Evolutionary conservation across 64 coral and sea anemone genomes (phyloP).

Genomic region (Exaiptasia diaphana): DNA sequence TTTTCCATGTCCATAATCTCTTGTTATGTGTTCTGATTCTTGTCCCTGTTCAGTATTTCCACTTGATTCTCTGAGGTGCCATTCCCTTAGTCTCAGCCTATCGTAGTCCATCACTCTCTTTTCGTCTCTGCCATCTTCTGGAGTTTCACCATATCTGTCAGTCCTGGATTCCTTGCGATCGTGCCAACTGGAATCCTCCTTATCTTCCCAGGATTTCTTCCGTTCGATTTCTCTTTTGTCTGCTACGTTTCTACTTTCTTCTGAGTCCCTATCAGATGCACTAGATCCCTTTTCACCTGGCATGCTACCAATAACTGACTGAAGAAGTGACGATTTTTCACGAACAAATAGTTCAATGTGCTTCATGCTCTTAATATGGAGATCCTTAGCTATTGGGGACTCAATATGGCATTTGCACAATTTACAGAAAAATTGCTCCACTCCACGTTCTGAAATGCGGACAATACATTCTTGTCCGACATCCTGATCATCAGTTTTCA

Average conservation of each 20-base stretch:
- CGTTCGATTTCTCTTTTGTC: too few relatives aligned
- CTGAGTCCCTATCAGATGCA: too few relatives aligned
- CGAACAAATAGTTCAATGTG: constrained; percentile 83
- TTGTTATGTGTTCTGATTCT: background rate
- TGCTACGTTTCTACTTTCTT: too few relatives aligned
- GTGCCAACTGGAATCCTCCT: too few relatives aligned
- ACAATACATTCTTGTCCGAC: constrained; percentile 72
- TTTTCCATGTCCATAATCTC: too few relatives aligned
- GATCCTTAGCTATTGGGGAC: constrained; percentile 74
- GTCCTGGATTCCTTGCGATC: too few relatives aligned
- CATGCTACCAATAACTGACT: constrained; percentile 38
- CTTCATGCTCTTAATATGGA: constrained; percentile 80
- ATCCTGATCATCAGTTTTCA: background rate
- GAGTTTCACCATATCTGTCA: background rate
- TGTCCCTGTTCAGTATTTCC: background rate
- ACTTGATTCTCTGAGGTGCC: background rate
- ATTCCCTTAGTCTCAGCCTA: background rate
- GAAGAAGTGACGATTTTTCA: constrained; percentile 58
- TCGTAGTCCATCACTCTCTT: background rate
- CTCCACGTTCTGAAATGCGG: constrained; percentile 28
- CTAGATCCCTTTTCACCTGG: background rate
- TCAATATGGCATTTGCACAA: constrained; percentile 79
- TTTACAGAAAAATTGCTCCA: constrained; percentile 67
- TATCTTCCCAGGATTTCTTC: too few relatives aligned
- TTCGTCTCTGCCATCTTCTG: background rate